phyloP scores from a whole-genome alignment of 2,797 vertebrate species.

The Ambastaia sidthimunki region DNA sequence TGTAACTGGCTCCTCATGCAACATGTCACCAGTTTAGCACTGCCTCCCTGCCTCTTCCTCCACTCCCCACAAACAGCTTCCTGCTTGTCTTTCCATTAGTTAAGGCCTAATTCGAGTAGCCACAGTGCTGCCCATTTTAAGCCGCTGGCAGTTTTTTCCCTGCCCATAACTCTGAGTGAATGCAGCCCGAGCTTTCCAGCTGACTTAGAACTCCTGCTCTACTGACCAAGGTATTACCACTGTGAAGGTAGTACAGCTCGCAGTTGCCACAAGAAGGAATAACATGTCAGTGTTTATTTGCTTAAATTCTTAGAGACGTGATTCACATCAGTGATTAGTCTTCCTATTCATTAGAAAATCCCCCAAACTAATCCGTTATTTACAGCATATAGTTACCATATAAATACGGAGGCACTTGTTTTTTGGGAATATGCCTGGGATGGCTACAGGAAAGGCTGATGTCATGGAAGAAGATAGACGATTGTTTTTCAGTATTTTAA shows the following conservation, averaged over 20 bases:
- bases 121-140: constrained; percentile 48
- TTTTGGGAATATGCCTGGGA: constrained; percentile 37
- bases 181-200: constrained; percentile 26
- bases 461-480: constrained; percentile 59
- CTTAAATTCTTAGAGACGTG: constrained; percentile 27
- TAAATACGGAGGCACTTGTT: constrained; percentile 53
- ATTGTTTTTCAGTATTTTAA: constrained; percentile 53
- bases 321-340: constrained; percentile 31
- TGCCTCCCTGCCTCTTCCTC: constrained; percentile 59
- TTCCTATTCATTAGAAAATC: constrained; percentile 42
- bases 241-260: constrained; percentile 46
- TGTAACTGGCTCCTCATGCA: constrained; percentile 54
- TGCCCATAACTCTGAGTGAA: constrained; percentile 39
- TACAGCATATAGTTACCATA: constrained; percentile 45
- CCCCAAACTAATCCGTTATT: constrained; percentile 48
- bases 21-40: constrained; percentile 61
- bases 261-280: constrained; percentile 22
- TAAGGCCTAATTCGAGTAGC: constrained; percentile 55
- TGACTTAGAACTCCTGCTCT: constrained; percentile 25
- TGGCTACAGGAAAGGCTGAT: constrained; percentile 51
- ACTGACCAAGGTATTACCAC: constrained; percentile 39
- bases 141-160: constrained; percentile 40
- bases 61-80: constrained; percentile 57
- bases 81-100: constrained; percentile 63
- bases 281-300: constrained; percentile 27